Evolutionary conservation across 2,113 vertebrate species (phyloP).

Genomic region (Oncorhynchus mykiss): DNA sequence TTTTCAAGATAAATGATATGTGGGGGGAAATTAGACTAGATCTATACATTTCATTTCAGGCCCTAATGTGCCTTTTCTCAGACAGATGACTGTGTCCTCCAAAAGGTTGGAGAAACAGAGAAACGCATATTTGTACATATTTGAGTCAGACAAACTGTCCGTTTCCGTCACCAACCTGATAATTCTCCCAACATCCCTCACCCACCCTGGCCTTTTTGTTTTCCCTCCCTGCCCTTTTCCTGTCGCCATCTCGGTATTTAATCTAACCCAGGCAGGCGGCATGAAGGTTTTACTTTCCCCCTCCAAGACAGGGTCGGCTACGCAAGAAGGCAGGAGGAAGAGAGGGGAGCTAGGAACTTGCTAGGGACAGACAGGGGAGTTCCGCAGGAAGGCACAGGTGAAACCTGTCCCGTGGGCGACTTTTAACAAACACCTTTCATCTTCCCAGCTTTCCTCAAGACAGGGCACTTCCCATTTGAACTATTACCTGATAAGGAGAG

Average conservation of each 20-base stretch:
- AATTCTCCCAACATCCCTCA: constrained; percentile 82
- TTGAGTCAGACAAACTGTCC: constrained; percentile 95
- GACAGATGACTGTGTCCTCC: constrained; percentile 92
- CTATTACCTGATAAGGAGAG: constrained; percentile 91
- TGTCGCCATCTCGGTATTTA: constrained; percentile 99
- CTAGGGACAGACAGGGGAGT: constrained; percentile 82
- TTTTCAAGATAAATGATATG: constrained; percentile 74
- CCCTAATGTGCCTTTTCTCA: constrained; percentile 87
- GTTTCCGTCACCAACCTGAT: constrained; percentile 94
- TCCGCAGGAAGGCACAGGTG: constrained; percentile 81
- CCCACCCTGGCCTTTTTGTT: constrained; percentile 89
- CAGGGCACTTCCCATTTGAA: constrained; percentile 86
- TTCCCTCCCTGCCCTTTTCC: constrained; percentile 97
- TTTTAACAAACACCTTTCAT: constrained; percentile 97
- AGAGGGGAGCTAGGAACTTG: constrained; percentile 55
- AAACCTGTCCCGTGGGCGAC: constrained; percentile 90
- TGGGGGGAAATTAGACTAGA: constrained; percentile 87
- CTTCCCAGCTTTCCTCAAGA: constrained; percentile 85
- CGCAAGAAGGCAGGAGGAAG: constrained; percentile 75
- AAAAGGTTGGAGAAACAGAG: constrained; percentile 38
- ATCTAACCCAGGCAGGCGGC: constrained; percentile 96
- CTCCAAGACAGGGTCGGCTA: constrained; percentile 82
- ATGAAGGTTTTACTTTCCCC: constrained; percentile 90
- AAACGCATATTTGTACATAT: constrained; percentile 87
- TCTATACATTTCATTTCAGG: constrained; percentile 84